Percentiles rank a stretch among this genome's conserved stretches.
Conservation (phyloP, 1,140 invertebrate genomes). For the Arctopsyche grandis region DNA sequence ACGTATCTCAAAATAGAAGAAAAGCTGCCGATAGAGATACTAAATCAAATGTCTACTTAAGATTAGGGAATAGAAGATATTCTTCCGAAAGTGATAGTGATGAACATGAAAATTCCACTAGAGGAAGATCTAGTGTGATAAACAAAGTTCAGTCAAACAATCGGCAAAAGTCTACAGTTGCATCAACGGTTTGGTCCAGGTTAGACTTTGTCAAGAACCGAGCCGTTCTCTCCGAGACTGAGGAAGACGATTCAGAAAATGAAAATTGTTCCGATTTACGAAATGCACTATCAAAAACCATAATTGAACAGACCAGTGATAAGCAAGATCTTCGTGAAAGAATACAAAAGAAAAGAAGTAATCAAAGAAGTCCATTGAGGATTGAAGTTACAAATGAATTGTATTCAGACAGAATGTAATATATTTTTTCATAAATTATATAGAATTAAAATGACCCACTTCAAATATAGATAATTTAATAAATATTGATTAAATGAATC, state of each 20-base stretch:
- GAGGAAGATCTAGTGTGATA: constrained; percentile 63
- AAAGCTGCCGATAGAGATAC: constrained; percentile 17
- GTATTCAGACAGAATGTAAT: constrained; percentile 44
- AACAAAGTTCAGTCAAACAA: constrained; percentile 58
- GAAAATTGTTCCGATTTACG: constrained; percentile 41
- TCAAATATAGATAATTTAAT: not conserved
- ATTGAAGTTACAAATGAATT: constrained; percentile 65
- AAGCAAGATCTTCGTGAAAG: constrained; percentile 55
- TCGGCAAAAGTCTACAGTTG: constrained; percentile 58
- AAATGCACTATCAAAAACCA: constrained; percentile 31
- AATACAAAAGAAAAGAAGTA: constrained; percentile 60
- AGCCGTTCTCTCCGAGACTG: constrained; percentile 57
- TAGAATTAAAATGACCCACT: not conserved
- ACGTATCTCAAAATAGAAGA: constrained; percentile 18
- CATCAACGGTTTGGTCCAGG: constrained; percentile 70
- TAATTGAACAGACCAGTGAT: constrained; percentile 1
- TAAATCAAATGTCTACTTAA: constrained; percentile 15
- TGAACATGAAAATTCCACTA: constrained; percentile 61
- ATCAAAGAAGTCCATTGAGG: constrained; percentile 59
- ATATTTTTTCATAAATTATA: not conserved
- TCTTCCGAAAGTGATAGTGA: constrained; percentile 54
- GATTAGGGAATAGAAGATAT: constrained; percentile 45
- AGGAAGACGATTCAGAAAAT: constrained; percentile 47
- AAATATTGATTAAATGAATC: not conserved
- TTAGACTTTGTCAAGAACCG: constrained; percentile 63